Conservation (phyloP, 2,888 invertebrate species). For the Daptonema setosum region DNA sequence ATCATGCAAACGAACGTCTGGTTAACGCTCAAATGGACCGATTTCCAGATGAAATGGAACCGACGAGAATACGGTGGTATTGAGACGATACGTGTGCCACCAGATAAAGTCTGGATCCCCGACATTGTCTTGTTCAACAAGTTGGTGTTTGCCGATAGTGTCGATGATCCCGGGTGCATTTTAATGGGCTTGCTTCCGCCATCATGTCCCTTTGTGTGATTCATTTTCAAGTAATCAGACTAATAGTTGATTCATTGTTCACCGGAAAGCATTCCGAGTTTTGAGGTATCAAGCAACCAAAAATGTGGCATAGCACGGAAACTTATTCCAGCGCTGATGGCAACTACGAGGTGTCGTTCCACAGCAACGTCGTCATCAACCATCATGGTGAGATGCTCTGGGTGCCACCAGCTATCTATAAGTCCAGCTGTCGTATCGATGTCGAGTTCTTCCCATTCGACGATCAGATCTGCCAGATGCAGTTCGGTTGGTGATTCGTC, state of each 20-base stretch:
- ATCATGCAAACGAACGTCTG: conserved; percentile 29
- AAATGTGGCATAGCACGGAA: no score
- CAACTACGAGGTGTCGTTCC: conserved; percentile 95
- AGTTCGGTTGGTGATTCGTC: conserved; percentile 23
- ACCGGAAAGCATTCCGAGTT: no score
- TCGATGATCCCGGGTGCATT: no score
- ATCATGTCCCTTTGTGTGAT: no score
- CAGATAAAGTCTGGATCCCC: conserved; percentile 34
- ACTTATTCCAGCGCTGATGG: conserved; percentile 77
- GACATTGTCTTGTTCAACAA: conserved; percentile 33
- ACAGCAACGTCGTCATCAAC: conserved; percentile 89
- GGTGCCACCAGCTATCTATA: conserved; percentile 99
- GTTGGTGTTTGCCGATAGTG: conserved; percentile 13
- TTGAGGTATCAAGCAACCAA: no score
- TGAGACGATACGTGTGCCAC: conserved; percentile 28
- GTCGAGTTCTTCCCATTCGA: conserved; percentile 91
- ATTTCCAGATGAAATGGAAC: conserved; percentile 32
- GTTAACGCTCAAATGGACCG: conserved; percentile 26
- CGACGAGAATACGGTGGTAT: conserved; percentile 32
- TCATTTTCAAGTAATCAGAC: no score
- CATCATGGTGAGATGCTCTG: conserved; percentile 81
- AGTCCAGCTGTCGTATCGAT: conserved; percentile 95
- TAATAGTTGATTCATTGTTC: no score
- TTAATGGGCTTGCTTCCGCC: no score
- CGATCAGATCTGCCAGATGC: conserved; percentile 21